Evolutionary conservation across 2,888 invertebrate species (phyloP).

Genomic region (Zhuqinia jingwanae): DNA sequence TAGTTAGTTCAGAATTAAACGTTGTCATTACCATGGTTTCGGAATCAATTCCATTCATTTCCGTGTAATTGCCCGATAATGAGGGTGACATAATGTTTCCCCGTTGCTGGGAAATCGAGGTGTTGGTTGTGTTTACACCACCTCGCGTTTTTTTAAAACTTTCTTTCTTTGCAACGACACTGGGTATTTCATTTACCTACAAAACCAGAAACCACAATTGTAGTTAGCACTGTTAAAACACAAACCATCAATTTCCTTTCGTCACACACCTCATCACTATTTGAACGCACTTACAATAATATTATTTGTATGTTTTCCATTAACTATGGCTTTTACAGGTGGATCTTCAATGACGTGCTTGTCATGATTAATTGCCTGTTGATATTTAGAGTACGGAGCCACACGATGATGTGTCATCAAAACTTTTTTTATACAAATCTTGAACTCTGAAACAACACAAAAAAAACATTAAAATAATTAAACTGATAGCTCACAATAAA

Average conservation of each 20-base stretch:
- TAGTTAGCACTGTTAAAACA: background rate
- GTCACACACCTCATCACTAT: background rate
- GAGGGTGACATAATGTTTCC: constrained; percentile 77
- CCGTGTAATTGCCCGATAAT: constrained; percentile 72
- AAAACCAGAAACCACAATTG: background rate
- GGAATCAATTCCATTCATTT: constrained; percentile 75
- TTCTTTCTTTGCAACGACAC: constrained; percentile 9
- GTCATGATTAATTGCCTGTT: constrained; percentile 1
- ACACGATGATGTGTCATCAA: background rate
- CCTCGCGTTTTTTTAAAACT: constrained; percentile 11
- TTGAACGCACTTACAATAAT: constrained; percentile 50
- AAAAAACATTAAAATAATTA: background rate
- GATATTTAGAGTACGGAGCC: background rate
- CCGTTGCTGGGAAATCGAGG: constrained; percentile 40
- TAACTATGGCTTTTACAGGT: constrained; percentile 58
- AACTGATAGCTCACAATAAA: too few species aligned
- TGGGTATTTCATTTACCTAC: constrained; percentile 36
- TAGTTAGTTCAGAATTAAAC: background rate
- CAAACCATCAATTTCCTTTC: too few species aligned
- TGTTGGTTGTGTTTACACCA: constrained; percentile 50
- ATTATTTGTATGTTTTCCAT: constrained; percentile 68
- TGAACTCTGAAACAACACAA: background rate
- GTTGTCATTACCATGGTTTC: constrained; percentile 65
- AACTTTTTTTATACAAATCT: background rate
- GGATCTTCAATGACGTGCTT: constrained; percentile 5